Evolutionary conservation across 2,888 invertebrate species (phyloP).

Genomic region (Campoplex nolae): DNA sequence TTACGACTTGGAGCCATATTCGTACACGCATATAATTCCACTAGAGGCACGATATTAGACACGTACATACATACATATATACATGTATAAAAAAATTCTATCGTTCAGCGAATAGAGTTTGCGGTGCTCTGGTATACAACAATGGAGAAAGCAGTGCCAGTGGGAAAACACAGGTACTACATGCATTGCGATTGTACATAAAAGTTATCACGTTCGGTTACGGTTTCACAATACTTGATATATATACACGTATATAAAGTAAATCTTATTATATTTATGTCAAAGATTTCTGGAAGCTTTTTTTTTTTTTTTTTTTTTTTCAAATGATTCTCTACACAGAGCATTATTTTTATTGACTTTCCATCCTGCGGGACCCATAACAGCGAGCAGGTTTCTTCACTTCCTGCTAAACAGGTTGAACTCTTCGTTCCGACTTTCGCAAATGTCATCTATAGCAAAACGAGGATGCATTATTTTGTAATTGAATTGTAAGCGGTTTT

Average conservation of each 20-base stretch:
- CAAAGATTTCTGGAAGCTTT: no score
- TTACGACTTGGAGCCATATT: conserved; percentile 47
- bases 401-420: conserved; percentile 20
- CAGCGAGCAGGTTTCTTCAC: conserved; percentile 21
- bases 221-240: no score
- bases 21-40: conserved; percentile 40
- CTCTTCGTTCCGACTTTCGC: not conserved
- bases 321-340: no score
- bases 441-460: not conserved
- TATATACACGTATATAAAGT: no score
- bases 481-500: not conserved
- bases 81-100: conserved; percentile 21
- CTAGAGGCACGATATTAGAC: conserved; percentile 23
- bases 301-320: no score
- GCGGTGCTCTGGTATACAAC: conserved; percentile 35
- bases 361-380: not conserved
- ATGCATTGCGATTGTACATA: not conserved
- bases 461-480: not conserved
- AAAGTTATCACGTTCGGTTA: not conserved
- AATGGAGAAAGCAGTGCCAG: conserved; percentile 59
- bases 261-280: no score
- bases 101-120: conserved; percentile 29
- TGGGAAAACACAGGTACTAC: conserved; percentile 53
- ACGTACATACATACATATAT: conserved; percentile 1
- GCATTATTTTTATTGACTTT: not conserved